Evolutionary conservation across 2,888 invertebrate species (phyloP).

Genomic region (Acanthopleura granulata): DNA sequence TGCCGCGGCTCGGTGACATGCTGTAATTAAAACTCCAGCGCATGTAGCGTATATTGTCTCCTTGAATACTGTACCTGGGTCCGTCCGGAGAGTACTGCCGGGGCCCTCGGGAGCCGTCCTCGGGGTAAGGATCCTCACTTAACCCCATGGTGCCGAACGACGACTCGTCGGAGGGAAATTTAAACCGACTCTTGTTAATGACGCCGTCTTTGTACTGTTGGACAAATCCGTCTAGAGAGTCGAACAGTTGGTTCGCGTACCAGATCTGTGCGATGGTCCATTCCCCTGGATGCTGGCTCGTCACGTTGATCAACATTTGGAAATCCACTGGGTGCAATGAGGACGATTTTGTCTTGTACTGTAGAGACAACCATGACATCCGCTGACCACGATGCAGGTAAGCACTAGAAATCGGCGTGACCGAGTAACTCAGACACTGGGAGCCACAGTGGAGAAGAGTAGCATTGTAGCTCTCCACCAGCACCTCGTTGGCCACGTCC

Average conservation of each 20-base stretch:
- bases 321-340: slow-evolving; percentile 60
- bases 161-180: slow-evolving; percentile 40
- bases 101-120: slow-evolving; percentile 46
- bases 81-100: slow-evolving; percentile 54
- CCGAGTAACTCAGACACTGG: slow-evolving; percentile 51
- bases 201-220: slow-evolving; percentile 37
- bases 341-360: slow-evolving; percentile 53
- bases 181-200: slow-evolving; percentile 47
- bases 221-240: slow-evolving; percentile 42
- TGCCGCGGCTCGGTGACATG: slow-evolving; percentile 53
- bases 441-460: slow-evolving; percentile 40
- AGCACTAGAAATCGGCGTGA: slow-evolving; percentile 55
- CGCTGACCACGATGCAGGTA: slow-evolving; percentile 47
- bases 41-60: slow-evolving; percentile 54
- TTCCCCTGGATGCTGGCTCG: slow-evolving; percentile 37
- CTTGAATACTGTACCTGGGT: slow-evolving; percentile 48
- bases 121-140: slow-evolving; percentile 39
- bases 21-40: slow-evolving; percentile 58
- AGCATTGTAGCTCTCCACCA: slow-evolving; percentile 56
- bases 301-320: slow-evolving; percentile 57
- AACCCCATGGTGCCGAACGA: slow-evolving; percentile 46
- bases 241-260: slow-evolving; percentile 52
- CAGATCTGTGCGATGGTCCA: slow-evolving; percentile 57
- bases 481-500: slow-evolving; percentile 38
- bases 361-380: slow-evolving; percentile 60